A percentile compares a stretch with the other conserved stretches of the same genome.
phyloP scores from a whole-genome alignment of 2,797 vertebrate genomes.

The Cottoperca gobio region DNA sequence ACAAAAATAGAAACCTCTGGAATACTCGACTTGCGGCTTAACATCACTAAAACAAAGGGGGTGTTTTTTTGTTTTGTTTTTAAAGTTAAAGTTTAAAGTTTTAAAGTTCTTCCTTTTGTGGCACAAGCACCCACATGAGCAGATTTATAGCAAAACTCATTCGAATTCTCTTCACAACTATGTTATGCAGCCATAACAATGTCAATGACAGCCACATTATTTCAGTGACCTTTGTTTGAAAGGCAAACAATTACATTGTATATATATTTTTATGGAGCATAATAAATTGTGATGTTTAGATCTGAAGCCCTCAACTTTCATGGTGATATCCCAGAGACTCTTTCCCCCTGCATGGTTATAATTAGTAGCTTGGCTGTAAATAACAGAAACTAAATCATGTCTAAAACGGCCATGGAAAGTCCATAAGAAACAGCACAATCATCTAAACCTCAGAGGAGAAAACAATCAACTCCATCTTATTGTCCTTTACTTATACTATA shows the following conservation, averaged over 20 bases:
- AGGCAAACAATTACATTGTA: slow-evolving; percentile 33
- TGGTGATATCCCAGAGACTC: slow-evolving; percentile 35
- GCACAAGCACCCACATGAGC: slow-evolving; percentile 49
- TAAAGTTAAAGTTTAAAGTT: too few species aligned
- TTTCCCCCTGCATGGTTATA: slow-evolving; percentile 47
- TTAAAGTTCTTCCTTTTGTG: slow-evolving; percentile 45
- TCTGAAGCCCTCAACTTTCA: slow-evolving; percentile 46
- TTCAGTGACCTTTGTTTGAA: slow-evolving; percentile 57
- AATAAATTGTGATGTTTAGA: slow-evolving; percentile 54
- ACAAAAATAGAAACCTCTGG: slow-evolving; percentile 47
- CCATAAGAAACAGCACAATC: slow-evolving; percentile 33
- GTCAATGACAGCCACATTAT: slow-evolving; percentile 58
- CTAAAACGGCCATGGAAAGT: slow-evolving; percentile 48
- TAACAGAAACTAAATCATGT: slow-evolving; percentile 41
- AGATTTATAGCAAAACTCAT: slow-evolving; percentile 34
- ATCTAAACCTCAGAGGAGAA: slow-evolving; percentile 10
- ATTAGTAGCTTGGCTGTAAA: slow-evolving; percentile 58
- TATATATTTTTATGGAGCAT: slow-evolving; percentile 55
- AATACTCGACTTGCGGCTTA: slow-evolving; percentile 36
- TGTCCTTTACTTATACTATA: slow-evolving; percentile 13
- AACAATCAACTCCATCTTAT: slow-evolving; percentile 23
- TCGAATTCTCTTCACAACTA: slow-evolving; percentile 43
- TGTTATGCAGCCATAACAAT: slow-evolving; percentile 56
- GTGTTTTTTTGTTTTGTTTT: slow-evolving; percentile 34
- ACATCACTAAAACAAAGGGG: slow-evolving; percentile 46